Evolutionary conservation across 2,888 invertebrate species (phyloP), one percentile per base, ranked within the genome.

Genomic region (Drosophila greeni): DNA sequence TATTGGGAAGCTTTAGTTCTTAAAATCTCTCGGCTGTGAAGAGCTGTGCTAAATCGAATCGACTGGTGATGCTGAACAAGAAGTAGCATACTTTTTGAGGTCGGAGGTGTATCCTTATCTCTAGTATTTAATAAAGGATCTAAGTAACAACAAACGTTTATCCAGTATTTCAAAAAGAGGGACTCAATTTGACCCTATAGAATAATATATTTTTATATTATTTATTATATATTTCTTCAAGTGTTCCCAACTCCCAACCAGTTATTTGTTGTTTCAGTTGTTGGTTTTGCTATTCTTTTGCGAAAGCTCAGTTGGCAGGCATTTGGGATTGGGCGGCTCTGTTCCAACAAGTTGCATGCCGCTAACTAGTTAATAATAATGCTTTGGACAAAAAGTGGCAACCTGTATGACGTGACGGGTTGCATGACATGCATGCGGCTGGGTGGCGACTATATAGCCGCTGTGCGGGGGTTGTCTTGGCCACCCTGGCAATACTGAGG

Each of bases 361-460:
- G 70, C 66, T 70, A 85, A 82, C 85, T 79, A 81, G 84, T 81
- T 85, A 84, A 85, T 85, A 84, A 81, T 60, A 73, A 58, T 64
- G 73, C 56, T 52, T 49, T 40, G 58, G 33, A 55, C 57, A 62
- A 66, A 70, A 58, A 56, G 66, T 70, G 57, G 58, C 60, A 74
- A 67, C 77, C 78, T 81, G 70, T 70, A 55, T 71, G 77, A 70
- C 68, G 65, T 80, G 85, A 70, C 79, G 79, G 73, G 70, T 73
- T 70, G 68, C 73, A 70, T 82, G 81, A 70, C 74, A 74, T 72
- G 84, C 70, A 69, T 55, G 43, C 49, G 59, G 64, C 47, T 24
- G 34, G 45, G 45, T 47, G 45, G 45, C 45, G 45, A 47, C 33
- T 24, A 3, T 23, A 40, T n/a, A n/a, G n/a, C 1, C 5, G 24